These are phyloP conservation scores for Botia almorhae DNA, from an alignment of 2,797 vertebrate genomes.

Conservation along the genomic window DNA sequence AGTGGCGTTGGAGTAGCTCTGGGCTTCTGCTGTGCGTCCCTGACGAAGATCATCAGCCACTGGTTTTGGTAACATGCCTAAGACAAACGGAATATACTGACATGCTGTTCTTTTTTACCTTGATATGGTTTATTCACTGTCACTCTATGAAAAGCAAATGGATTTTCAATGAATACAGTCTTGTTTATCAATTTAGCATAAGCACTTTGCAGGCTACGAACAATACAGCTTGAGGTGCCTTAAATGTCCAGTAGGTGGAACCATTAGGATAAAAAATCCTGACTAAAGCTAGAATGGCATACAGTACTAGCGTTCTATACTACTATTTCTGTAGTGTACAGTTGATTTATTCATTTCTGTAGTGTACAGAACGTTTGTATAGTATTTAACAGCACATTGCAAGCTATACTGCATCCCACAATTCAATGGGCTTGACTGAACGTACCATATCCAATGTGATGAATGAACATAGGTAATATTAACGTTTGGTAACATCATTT, in stretches of 20 bases:
- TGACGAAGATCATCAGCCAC: slow-evolving; percentile 78
- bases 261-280: background rate
- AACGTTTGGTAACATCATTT: no score
- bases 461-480: no score
- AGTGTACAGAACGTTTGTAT: no score
- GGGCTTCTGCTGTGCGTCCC: slow-evolving; percentile 74
- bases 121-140: background rate
- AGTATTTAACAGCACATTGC: no score
- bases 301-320: background rate
- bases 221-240: background rate
- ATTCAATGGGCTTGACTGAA: no score
- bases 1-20: slow-evolving; percentile 77
- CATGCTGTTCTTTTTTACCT: background rate
- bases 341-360: background rate
- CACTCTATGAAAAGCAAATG: no score
- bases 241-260: slow-evolving; percentile 63
- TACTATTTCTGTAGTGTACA: background rate
- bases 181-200: background rate
- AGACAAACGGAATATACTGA: background rate
- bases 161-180: background rate
- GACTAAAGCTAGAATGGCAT: background rate
- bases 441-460: no score
- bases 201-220: background rate
- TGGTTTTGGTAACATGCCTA: slow-evolving; percentile 81
- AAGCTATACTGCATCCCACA: no score